These are phyloP conservation scores for Vultur gryphus DNA, from an alignment of 2,797 vertebrate species.

Conservation along the genomic window DNA sequence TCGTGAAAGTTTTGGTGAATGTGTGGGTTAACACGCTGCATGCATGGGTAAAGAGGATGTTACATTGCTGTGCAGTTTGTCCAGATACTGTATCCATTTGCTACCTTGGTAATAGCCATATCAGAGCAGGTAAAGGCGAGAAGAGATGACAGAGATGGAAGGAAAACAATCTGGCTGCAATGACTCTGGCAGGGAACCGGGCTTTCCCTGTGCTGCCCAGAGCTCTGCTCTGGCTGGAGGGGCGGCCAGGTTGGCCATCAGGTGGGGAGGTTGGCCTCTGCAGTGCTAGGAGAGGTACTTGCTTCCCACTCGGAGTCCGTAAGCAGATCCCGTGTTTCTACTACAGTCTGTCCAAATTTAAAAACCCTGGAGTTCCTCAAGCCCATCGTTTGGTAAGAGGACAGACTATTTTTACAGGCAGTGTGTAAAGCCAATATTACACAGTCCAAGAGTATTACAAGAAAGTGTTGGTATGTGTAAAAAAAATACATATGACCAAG, in stretches of 20 bases:
- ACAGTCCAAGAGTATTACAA: slow-evolving; percentile 34
- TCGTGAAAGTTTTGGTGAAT: background rate
- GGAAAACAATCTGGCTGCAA: background rate
- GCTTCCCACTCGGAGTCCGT: background rate
- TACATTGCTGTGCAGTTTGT: background rate
- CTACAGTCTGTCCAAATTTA: background rate
- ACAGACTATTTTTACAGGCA: slow-evolving; percentile 9
- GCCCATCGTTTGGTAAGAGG: slow-evolving; percentile 2
- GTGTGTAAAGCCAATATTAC: background rate
- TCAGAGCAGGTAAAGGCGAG: background rate
- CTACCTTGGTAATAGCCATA: background rate
- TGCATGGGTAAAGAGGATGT: background rate
- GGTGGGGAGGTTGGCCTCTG: fast-evolving
- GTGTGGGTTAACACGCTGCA: background rate
- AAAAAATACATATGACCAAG: background rate
- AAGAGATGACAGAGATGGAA: background rate
- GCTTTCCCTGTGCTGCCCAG: background rate
- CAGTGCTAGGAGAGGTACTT: background rate
- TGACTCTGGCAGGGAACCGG: background rate
- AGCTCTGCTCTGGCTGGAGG: background rate
- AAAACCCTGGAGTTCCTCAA: slow-evolving; percentile 36
- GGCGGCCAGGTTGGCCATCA: background rate
- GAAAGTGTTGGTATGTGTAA: slow-evolving; percentile 18
- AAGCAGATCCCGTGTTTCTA: background rate
- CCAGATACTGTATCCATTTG: background rate